These are phyloP conservation scores for Lerista edwardsae DNA, from an alignment of 2,797 vertebrate genomes.

Conservation along the genomic window DNA sequence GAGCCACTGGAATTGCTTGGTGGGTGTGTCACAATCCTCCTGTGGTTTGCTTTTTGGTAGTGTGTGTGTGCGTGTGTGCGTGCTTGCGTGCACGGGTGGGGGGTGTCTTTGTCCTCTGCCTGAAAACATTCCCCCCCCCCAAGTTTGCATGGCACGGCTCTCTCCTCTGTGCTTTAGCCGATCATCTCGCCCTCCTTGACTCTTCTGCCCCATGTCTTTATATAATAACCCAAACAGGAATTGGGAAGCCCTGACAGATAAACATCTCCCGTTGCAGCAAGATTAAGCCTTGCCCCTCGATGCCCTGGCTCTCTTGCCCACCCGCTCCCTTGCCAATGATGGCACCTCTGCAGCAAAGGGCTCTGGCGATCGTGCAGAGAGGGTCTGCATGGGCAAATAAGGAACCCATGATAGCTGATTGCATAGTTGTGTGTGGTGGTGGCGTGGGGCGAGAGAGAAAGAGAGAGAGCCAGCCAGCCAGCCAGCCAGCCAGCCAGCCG, in stretches of 20 bases:
- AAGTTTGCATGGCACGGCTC: not conserved
- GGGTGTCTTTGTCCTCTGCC: too few relatives aligned
- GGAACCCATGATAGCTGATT: not conserved
- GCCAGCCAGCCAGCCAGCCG: too few relatives aligned
- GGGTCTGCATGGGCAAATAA: not conserved
- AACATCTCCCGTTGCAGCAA: not conserved
- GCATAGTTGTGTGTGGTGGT: not conserved
- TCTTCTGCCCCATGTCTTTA: not conserved
- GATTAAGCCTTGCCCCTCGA: accelerated
- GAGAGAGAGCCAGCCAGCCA: too few relatives aligned
- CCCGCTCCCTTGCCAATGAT: not conserved
- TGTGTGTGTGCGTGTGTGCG: too few relatives aligned
- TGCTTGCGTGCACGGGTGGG: too few relatives aligned
- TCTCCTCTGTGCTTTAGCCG: accelerated
- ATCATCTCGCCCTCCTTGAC: accelerated
- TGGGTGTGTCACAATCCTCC: not conserved
- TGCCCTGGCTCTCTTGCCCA: accelerated
- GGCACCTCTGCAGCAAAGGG: not conserved
- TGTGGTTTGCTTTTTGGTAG: not conserved
- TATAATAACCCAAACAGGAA: not conserved
- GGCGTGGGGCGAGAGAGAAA: not conserved
- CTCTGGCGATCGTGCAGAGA: accelerated
- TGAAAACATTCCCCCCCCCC: not conserved
- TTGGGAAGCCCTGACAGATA: not conserved
- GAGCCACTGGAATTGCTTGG: too few relatives aligned